Percentiles rank a stretch among this genome's conserved stretches.
Conservation (phyloP, 2,113 vertebrate species). For the Eretmochelys imbricata region DNA sequence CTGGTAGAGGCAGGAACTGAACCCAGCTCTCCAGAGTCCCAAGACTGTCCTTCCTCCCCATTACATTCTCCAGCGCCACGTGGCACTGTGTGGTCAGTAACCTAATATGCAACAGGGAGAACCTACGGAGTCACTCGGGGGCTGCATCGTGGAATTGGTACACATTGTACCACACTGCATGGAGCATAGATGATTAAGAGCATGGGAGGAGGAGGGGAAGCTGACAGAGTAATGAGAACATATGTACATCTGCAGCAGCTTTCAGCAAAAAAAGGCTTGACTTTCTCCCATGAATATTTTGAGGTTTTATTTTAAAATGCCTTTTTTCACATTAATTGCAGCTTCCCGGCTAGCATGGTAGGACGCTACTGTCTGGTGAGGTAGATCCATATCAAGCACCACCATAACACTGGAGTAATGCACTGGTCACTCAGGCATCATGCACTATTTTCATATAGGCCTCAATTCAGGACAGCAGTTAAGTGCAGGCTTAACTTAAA, state of each 20-base stretch:
- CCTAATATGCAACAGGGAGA: accelerated
- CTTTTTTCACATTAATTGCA: neutral
- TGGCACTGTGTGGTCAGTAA: accelerated
- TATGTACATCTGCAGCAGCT: accelerated
- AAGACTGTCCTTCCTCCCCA: accelerated
- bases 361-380: neutral
- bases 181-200: accelerated
- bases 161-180: neutral
- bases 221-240: accelerated
- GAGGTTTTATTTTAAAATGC: accelerated
- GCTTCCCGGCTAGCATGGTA: neutral
- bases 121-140: accelerated
- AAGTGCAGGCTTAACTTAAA: neutral
- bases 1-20: neutral
- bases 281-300: accelerated
- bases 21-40: accelerated
- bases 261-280: neutral
- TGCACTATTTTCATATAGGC: neutral
- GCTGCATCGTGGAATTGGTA: accelerated
- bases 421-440: neutral
- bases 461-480: neutral
- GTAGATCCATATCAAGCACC: no score
- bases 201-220: accelerated
- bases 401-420: no score
- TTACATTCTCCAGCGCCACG: accelerated